Base-by-base conservation (phyloP, 2,113 vertebrate genomes). In the Egretta garzetta region DNA sequence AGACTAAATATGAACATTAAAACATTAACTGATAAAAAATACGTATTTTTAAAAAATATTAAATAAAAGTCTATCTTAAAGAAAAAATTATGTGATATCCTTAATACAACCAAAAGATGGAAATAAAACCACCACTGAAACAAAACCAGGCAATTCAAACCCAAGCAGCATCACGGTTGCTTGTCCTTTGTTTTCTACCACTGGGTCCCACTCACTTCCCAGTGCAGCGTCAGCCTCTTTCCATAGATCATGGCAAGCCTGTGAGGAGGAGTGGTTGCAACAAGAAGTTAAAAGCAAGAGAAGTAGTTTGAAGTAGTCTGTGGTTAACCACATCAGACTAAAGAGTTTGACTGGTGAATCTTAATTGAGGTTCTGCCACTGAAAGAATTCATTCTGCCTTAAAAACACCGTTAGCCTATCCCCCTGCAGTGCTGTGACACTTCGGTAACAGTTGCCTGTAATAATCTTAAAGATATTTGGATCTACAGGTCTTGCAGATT, bases 11-110 rank as follows among this genome's bases (percentile, higher is more conserved):
- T 5, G 14, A 79, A 30, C 26, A 50, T 72, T 56, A 52, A 66
- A 56, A 27, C 3, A 8, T 45, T 53, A 73, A 55, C 11, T 49
- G 23, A 35, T 37, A 58, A 58, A 58, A 41, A 88, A 50, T 37
- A 33, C 0, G 4, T 41, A 6, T 47, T 47, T 8, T 0, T 1
- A 50, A 66, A 81, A 56, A 43, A 15, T 39, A 47, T 39, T 60
- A 66, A 50, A 71, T 70, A 58, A 15, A 19, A 41, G 5, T n/a
- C 23, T 81, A 2, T 52, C 72, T 63, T 62, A 27, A 6, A 49
- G 56, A 86, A 70, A 41, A 76, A 76, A 47, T 55, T 0, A 45
- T 37, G 6, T 80, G 11, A 27, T 88, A 22, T n/a, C 6, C 32
- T 43, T 56, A 27, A 35, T 70, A 45, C 3, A 64, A 68, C 8